A percentile compares a stretch with the other conserved stretches of the same genome.
phyloP scores from a whole-genome alignment of 2,888 invertebrate species.

The Hipparchia sbordonii region DNA sequence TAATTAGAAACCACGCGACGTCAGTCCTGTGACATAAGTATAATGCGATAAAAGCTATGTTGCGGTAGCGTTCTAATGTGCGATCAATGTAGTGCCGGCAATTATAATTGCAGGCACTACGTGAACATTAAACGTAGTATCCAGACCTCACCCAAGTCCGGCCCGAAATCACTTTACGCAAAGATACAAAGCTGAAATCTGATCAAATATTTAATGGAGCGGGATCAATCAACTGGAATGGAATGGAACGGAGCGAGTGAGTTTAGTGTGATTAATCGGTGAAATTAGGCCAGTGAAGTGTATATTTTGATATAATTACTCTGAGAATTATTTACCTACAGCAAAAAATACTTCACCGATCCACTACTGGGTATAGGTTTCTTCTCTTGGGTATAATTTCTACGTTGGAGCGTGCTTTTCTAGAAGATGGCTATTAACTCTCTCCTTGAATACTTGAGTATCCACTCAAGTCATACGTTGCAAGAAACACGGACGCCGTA shows the following conservation, averaged over 20 bases:
- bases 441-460: too few relatives aligned
- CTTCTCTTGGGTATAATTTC: too few relatives aligned
- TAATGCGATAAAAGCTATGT: too few relatives aligned
- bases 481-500: too few relatives aligned
- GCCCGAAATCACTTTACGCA: constrained; percentile 29
- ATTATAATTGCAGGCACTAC: neutral
- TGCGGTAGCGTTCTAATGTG: neutral
- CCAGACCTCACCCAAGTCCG: neutral
- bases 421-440: too few relatives aligned
- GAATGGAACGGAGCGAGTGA: constrained; percentile 7
- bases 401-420: too few relatives aligned
- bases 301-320: constrained; percentile 7
- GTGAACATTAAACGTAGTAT: neutral
- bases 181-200: constrained; percentile 24
- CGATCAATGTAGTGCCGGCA: neutral
- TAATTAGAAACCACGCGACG: too few relatives aligned
- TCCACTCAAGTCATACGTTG: too few relatives aligned
- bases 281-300: constrained; percentile 8
- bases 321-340: neutral
- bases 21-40: neutral
- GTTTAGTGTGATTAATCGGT: constrained; percentile 6
- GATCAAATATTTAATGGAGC: constrained; percentile 13
- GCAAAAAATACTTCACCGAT: too few relatives aligned
- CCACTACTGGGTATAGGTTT: too few relatives aligned
- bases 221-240: constrained; percentile 15